Conservation (phyloP, 2,113 vertebrate genomes). For the Zootoca vivipara region DNA sequence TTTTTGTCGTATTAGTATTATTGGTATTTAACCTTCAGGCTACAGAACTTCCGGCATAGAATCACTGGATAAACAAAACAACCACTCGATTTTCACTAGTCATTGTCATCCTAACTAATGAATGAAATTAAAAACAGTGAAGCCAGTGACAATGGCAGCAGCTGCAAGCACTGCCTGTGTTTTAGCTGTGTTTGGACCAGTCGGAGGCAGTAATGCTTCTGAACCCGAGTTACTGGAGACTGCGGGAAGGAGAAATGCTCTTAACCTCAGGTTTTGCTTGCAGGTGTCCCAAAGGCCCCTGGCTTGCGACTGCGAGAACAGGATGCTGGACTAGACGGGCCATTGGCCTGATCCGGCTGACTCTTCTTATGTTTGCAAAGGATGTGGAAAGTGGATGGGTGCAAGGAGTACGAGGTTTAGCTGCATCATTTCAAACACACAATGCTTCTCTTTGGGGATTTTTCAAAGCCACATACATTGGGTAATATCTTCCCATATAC, state of each 20-base stretch:
- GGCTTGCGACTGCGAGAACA: too few species aligned
- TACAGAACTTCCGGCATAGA: too few species aligned
- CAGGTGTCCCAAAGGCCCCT: too few species aligned
- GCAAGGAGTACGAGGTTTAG: slow-evolving; percentile 26
- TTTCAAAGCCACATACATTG: slow-evolving; percentile 69
- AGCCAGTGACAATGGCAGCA: neutral
- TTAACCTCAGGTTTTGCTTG: too few species aligned
- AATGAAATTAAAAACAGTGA: neutral
- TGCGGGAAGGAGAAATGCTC: too few species aligned
- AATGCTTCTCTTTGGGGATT: slow-evolving; percentile 59
- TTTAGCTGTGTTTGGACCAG: neutral
- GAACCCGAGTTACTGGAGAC: too few species aligned
- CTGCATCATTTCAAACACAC: slow-evolving; percentile 50
- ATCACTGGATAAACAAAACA: neutral
- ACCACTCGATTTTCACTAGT: neutral
- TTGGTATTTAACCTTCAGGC: neutral
- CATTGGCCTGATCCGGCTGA: too few species aligned
- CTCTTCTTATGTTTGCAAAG: too few species aligned
- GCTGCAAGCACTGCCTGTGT: neutral
- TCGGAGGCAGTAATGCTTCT: too few species aligned
- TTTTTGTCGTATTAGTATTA: too few species aligned
- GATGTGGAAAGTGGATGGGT: slow-evolving; percentile 16
- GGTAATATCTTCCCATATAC: slow-evolving; percentile 68
- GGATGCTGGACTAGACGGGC: too few species aligned
- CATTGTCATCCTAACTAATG: neutral